Evolutionary conservation across 2,797 vertebrate genomes (phyloP), one percentile per base, ranked within the genome.

Genomic region (Gymnoscopelus microlampas): DNA sequence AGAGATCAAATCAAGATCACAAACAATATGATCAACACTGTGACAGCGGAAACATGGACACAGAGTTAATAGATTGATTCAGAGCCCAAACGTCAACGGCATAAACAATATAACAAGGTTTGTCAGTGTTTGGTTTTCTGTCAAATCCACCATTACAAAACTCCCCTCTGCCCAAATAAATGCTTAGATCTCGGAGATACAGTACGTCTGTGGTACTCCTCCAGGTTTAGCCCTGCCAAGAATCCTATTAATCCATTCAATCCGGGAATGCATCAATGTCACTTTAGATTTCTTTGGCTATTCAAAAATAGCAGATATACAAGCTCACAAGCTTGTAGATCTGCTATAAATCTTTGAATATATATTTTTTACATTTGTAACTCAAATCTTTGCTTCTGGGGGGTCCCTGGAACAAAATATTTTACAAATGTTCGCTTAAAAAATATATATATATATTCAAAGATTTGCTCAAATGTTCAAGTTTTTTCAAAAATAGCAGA

Each of bases 171-270:
- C 62, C 78, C 58, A 67, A 63, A 63, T 11, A 78, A 70, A 67
- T 69, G 3, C 80, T 87, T 79, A 76, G 63, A 87, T 87, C 73
- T 9, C 70, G 73, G 77, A 64, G 76, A 80, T 79, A n/a, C n/a
- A n/a, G n/a, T n/a, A 74, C 56, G 69, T 78, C 76, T 79, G 57
- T 74, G 58, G 49, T 65, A 49, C 61, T 60, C 64, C 67, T 75
- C 67, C 56, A 54, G 55, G n/a, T 15, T 76, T 65, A 9, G 58
- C 69, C 10, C 68, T 89, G 85, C 87, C 87, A 90, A 88, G 76
- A 91, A 89, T 82, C 74, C 88, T 74, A 63, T 90, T 87, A 86
- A 50, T 70, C 69, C 85, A 84, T 91, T 88, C 50, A 89, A 88
- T 74, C 74, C 74, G 69, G 77, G 19, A 19, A 19, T 1, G 19